phyloP scores from a whole-genome alignment of 1,140 invertebrate species.

The Atta colombica region DNA sequence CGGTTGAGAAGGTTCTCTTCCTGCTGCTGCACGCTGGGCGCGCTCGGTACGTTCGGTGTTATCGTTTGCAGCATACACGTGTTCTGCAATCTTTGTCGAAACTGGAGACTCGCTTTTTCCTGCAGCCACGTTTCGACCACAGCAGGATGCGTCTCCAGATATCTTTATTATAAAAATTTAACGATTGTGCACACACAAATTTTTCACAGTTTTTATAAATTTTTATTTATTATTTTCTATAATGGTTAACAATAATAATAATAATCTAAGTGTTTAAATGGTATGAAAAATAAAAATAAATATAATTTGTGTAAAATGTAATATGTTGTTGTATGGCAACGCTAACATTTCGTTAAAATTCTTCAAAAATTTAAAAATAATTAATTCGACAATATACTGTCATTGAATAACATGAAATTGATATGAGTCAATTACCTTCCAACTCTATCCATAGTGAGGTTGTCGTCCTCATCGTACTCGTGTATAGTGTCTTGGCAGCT shows the following conservation, averaged over 20 bases:
- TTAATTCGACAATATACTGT: background rate
- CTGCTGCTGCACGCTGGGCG: constrained; percentile 85
- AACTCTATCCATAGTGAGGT: constrained; percentile 82
- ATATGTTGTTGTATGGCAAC: background rate
- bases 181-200: background rate
- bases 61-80: constrained; percentile 78
- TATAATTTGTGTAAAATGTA: background rate
- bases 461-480: constrained; percentile 81
- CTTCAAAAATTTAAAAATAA: constrained; percentile 2
- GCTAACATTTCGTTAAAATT: background rate
- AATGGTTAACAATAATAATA: background rate
- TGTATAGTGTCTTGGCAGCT: constrained; percentile 80
- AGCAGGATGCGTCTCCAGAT: constrained; percentile 88
- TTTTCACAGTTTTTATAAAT: background rate
- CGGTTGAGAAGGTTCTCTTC: constrained; percentile 82
- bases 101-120: constrained; percentile 90
- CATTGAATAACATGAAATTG: background rate
- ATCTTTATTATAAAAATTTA: constrained; percentile 76
- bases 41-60: constrained; percentile 77
- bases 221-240: background rate
- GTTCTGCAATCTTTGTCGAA: constrained; percentile 86
- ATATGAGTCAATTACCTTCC: constrained; percentile 76
- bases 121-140: constrained; percentile 91
- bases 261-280: background rate
- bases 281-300: background rate